Percentiles rank a stretch among this genome's conserved stretches.
Evolutionary conservation across 2,113 vertebrate species (phyloP).

Genomic region (Lamprologus lemairii): DNA sequence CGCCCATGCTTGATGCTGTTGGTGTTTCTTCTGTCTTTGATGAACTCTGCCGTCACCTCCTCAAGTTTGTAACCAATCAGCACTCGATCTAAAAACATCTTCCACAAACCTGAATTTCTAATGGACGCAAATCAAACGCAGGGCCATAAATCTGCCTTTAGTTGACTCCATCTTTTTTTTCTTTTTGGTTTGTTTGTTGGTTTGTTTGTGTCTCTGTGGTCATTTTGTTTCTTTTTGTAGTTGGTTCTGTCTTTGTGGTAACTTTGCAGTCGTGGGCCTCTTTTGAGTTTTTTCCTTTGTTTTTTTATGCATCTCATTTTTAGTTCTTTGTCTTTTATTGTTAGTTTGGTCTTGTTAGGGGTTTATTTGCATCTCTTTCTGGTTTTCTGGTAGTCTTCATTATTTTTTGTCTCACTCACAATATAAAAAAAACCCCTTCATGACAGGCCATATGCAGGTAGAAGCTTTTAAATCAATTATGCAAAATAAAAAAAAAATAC

Average conservation of each 20-base stretch:
- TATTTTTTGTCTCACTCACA: not conserved
- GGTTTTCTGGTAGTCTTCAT: not conserved
- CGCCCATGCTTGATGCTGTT: not conserved
- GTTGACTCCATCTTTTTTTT: not conserved
- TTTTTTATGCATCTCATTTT: not conserved
- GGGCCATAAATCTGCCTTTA: not conserved
- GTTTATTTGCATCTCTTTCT: not conserved
- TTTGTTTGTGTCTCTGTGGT: not conserved
- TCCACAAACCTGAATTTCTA: not conserved
- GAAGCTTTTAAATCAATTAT: not conserved
- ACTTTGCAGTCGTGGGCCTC: not conserved
- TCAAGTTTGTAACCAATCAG: not conserved
- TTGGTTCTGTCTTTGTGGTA: not conserved
- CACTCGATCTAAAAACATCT: not conserved
- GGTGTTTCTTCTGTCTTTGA: not conserved
- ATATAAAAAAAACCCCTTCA: accelerated
- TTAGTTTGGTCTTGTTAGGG: not conserved
- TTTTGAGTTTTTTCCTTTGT: not conserved
- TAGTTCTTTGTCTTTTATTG: not conserved
- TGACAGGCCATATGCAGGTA: not conserved
- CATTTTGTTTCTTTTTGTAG: not conserved
- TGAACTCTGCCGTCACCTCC: not conserved
- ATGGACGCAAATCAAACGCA: not conserved
- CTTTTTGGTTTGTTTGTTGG: not conserved
- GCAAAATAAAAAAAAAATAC: not conserved